These are phyloP conservation scores for Nothoprocta pentlandii DNA, from an alignment of 2,113 vertebrate genomes.

Conservation along the genomic window DNA sequence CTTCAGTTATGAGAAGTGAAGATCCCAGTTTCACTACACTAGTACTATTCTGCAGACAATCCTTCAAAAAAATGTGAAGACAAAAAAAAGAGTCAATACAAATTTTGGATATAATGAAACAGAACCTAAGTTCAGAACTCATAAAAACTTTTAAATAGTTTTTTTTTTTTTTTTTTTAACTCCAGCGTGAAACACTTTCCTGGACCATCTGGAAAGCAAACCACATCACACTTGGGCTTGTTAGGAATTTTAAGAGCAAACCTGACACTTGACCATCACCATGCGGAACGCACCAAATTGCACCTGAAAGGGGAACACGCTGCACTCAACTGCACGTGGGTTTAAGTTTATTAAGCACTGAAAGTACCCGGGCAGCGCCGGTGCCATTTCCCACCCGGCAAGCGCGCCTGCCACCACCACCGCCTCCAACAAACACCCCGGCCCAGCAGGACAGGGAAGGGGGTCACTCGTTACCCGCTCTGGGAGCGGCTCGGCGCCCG, in stretches of 20 bases:
- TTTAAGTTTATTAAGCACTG: not conserved
- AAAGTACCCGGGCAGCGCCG: fast-evolving
- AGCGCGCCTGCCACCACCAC: fast-evolving
- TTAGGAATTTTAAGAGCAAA: fast-evolving
- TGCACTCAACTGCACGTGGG: fast-evolving
- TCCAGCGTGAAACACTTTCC: not conserved
- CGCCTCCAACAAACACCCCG: fast-evolving
- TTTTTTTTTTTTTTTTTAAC: no score
- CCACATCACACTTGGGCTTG: fast-evolving
- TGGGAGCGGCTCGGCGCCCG: no score
- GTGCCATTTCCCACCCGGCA: fast-evolving
- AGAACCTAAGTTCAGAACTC: not conserved
- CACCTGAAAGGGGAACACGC: fast-evolving
- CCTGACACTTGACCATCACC: not conserved
- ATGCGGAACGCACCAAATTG: fast-evolving
- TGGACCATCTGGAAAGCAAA: not conserved
- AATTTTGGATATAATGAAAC: not conserved
- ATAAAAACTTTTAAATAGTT: not conserved
- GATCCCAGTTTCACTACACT: fast-evolving
- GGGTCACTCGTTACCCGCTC: not conserved
- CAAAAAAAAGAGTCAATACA: not conserved
- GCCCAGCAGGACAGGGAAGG: fast-evolving
- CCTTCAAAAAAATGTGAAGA: not conserved
- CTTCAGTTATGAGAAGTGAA: not conserved
- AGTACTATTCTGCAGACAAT: not conserved